Base-by-base conservation (phyloP, 1,140 invertebrate species). In the Achatina immaculata region DNA sequence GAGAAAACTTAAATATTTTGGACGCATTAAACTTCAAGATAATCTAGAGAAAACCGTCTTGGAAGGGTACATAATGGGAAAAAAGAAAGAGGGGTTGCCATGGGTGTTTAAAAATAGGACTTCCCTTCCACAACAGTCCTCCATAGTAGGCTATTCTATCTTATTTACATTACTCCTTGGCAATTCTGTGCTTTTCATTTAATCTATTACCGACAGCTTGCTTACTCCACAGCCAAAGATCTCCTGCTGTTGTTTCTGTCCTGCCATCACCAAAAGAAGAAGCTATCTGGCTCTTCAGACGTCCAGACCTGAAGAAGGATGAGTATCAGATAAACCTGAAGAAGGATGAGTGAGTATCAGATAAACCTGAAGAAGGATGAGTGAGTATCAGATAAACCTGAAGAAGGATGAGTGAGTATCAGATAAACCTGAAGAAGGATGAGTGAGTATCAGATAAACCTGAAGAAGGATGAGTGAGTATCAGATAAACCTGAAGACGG, bases 191-290 rank as follows among this genome's bases (percentile, higher is more conserved):
- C n/a, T 55, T 16, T 16, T 55, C 14, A 28, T 66, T 66, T 7
- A 31, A 11, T n/a, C 9, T 66, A 36, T 36, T 66, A 24, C 62
- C n/a, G 62, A n/a, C 62, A 71, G 36, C 42, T 42, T 40, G 7
- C 34, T 3, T 24, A 14, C 21, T 42, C 45, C 62, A n/a, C 77
- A 90, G 89, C 82, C 90, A 91, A 80, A 85, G 90, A 73, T 91
- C 90, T 14, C 90, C 89, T 40, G 90, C 90, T 38, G 83, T 91
- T 43, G 89, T 91, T 48, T 86, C 90, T 19, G 88, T 91, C 79
- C 81, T 91, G 58, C 90, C 90, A 43, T 88, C 88, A 36, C 89
- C 90, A 55, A 90, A 89, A 82, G 90, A 91, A 80, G 89, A 91
- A 81, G 85, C 90, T 34, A 69, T 84, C n/a, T 89, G 89, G 88